phyloP scores from a whole-genome alignment of 2,797 vertebrate genomes.

The Buphagus erythrorhynchus region DNA sequence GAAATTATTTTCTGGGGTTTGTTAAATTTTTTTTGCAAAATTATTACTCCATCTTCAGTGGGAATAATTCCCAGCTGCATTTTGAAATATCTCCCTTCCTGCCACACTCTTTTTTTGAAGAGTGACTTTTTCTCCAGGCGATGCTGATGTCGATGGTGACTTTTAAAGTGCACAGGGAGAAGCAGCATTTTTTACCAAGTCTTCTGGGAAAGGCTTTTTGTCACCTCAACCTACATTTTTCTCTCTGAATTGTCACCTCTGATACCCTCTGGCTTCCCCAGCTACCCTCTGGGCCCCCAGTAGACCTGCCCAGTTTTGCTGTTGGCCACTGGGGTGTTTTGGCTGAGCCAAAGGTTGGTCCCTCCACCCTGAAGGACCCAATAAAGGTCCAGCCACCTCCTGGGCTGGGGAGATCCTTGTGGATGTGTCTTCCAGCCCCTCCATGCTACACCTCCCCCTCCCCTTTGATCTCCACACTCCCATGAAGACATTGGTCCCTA shows the following conservation, averaged over 20 bases:
- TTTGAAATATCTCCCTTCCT: background rate
- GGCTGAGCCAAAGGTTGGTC: background rate
- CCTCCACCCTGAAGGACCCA: background rate
- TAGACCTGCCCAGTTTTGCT: background rate
- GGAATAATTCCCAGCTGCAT: background rate
- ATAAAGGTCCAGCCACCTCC: background rate
- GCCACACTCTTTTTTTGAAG: background rate
- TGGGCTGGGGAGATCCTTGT: background rate
- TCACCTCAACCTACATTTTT: background rate
- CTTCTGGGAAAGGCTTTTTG: background rate
- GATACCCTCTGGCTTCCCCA: background rate
- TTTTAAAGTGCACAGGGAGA: background rate
- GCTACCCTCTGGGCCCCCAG: background rate
- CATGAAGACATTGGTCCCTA: background rate
- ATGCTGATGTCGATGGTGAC: fast-evolving
- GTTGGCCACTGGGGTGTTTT: background rate
- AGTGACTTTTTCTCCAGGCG: background rate
- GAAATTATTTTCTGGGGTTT: background rate
- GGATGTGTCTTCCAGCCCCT: background rate
- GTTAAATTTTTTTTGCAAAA: background rate
- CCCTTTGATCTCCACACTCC: background rate
- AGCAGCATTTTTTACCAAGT: background rate
- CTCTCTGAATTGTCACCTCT: background rate
- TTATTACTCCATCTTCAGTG: background rate
- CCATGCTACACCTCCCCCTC: background rate